Conservation (phyloP, 2,113 vertebrate genomes). For the Puntigrus tetrazona region DNA sequence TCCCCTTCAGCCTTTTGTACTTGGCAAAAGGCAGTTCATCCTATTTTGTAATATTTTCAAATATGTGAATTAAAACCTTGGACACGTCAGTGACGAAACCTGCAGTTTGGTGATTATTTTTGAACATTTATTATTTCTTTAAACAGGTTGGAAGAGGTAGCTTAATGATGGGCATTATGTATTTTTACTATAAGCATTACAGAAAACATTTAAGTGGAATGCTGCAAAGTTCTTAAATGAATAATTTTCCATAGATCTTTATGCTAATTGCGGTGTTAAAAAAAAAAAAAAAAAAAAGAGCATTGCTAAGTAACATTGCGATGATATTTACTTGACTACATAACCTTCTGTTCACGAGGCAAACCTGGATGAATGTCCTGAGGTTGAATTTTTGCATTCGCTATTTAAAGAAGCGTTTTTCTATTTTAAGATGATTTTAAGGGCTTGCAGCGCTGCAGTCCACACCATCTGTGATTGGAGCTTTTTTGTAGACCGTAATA, state of each 20-base stretch:
- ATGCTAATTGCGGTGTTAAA: not conserved
- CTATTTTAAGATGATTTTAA: conserved; percentile 1
- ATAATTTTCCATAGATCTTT: not conserved
- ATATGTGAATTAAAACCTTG: conserved; percentile 63
- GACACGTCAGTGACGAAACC: conserved; percentile 51
- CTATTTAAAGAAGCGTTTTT: not conserved
- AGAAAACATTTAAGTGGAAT: not conserved
- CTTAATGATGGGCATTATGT: not conserved
- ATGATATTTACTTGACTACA: not conserved
- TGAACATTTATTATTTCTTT: not conserved
- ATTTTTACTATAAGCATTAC: not conserved
- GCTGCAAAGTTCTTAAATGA: not conserved
- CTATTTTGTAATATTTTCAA: conserved; percentile 68
- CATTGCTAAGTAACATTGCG: not conserved
- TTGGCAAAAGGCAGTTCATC: conserved; percentile 61
- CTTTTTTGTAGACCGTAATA: conserved; percentile 29
- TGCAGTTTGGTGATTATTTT: conserved; percentile 39
- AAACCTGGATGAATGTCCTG: not conserved
- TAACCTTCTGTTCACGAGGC: not conserved
- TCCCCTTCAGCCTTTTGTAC: conserved; percentile 59
- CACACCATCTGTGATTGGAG: not conserved
- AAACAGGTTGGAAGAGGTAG: not conserved
- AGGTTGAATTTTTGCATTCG: too few species aligned
- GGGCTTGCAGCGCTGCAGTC: not conserved
- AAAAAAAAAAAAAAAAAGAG: not conserved